Base-by-base conservation (phyloP, 2,113 vertebrate species). In the Neolamprologus fasciatus region DNA sequence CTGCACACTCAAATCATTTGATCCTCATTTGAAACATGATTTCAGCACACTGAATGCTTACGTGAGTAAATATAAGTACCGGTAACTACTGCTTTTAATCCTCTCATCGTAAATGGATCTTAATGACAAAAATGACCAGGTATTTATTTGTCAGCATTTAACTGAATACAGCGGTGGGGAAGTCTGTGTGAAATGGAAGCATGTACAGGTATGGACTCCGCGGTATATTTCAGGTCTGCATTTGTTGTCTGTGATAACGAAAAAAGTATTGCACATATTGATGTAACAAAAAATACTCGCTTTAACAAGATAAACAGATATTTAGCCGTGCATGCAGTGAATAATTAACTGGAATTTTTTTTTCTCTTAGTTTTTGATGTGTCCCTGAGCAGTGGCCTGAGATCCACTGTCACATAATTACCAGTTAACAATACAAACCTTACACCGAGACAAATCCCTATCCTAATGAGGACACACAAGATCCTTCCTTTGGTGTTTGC, bases 1-100 rank as follows among this genome's bases (percentile, higher is more conserved):
- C 14, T 83, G 89, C 78, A 81, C 50, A 86, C 31, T 86, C 83
- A 91, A 87, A 91, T 94, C 86, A 13, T 63, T 51, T 84, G 58
- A 86, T 31, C 35, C 47, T 86, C 31, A 35, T 68, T 83, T 90
- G 17, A 82, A 83, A 90, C 55, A 80, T 57, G 37, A 90, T 81
- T 68, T 83, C 31, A 87, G 37, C 37, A 37, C 23, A 61, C 3
- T 16, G 9, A 51, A 21, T 66, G 23, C 40, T 83, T 42, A 81
- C 7, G 2, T 83, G 45, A 42, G 6, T 47, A 54, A 83, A 83
- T 10, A 61, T n/a, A 85, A 45, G 66, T n/a, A 82, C 63, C 13
- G 3, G 19, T 14, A 35, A 57, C 45, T 9, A 10, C 14, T 58
- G 10, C 79, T 82, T 87, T 73, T 61, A 53, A 13, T 4, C 26